phyloP scores from a whole-genome alignment of 2,797 vertebrate species.

The Salmo trutta region DNA sequence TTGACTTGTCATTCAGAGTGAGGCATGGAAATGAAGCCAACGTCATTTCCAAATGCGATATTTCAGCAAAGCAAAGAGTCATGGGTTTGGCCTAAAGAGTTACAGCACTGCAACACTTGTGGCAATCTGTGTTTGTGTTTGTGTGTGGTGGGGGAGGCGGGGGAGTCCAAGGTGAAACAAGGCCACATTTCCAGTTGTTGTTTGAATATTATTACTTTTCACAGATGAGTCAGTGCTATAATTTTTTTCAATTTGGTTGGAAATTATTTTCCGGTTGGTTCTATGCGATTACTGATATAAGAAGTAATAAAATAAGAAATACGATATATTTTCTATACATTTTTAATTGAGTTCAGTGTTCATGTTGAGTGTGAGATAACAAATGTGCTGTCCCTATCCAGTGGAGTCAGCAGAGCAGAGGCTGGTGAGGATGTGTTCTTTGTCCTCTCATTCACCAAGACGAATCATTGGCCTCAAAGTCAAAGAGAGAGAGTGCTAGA shows the following conservation, averaged over 20 bases:
- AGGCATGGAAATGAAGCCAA: slow-evolving; percentile 8
- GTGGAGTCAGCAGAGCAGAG: not conserved
- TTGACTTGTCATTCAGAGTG: slow-evolving; percentile 25
- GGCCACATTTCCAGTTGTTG: not conserved
- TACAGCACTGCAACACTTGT: not conserved
- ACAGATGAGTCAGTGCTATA: not conserved
- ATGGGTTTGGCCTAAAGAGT: not conserved
- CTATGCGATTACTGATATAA: not conserved
- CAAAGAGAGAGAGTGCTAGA: not conserved
- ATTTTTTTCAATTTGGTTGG: not conserved
- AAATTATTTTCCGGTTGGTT: not conserved
- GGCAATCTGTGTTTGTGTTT: not conserved
- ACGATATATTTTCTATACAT: not conserved
- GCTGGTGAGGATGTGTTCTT: not conserved
- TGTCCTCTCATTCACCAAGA: slow-evolving; percentile 3
- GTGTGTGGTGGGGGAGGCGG: not conserved
- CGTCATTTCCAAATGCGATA: slow-evolving; percentile 2
- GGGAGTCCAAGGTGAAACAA: not conserved
- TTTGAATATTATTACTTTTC: not conserved
- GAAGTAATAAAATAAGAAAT: not conserved
- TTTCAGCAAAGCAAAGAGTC: not conserved
- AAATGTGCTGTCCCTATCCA: not conserved
- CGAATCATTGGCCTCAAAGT: slow-evolving; percentile 2
- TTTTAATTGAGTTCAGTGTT: slow-evolving; percentile 11
- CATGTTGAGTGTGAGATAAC: not conserved